phyloP scores from a whole-genome alignment of 2,888 invertebrate genomes.

The Cryptophagus acutangulus region DNA sequence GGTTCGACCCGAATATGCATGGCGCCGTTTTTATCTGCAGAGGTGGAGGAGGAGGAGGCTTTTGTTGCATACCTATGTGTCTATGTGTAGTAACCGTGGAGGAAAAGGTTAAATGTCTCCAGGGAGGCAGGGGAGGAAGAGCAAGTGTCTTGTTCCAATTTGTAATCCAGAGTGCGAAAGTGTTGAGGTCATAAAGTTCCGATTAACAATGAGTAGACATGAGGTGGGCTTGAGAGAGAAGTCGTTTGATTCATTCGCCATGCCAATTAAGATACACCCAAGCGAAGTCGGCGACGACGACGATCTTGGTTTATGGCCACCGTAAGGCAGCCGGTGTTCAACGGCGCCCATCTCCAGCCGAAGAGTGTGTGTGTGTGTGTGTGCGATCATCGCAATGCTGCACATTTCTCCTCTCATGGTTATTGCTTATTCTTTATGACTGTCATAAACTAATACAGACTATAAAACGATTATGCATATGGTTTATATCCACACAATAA shows the following conservation, averaged over 20 bases:
- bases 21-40: too few relatives aligned
- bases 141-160: conserved; percentile 25
- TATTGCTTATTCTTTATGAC: conserved; percentile 33
- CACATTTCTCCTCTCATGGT: conserved; percentile 23
- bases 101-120: too few relatives aligned
- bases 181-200: conserved; percentile 28
- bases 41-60: too few relatives aligned
- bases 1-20: too few relatives aligned
- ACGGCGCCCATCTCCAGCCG: conserved; percentile 7
- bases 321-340: conserved; percentile 22
- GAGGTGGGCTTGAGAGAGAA: conserved; percentile 32
- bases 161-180: conserved; percentile 24
- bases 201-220: conserved; percentile 35
- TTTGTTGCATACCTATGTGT: too few relatives aligned
- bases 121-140: too few relatives aligned
- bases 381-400: conserved; percentile 17
- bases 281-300: too few relatives aligned
- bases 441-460: conserved; percentile 32
- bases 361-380: conserved; percentile 12
- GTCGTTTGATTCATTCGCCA: conserved; percentile 36
- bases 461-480: conserved; percentile 29
- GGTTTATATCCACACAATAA: conserved; percentile 13
- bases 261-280: conserved; percentile 41
- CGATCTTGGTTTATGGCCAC: conserved; percentile 32
- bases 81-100: too few relatives aligned